phyloP scores from a whole-genome alignment of 2,888 invertebrate species.

The Aporophyla lueneburgensis region DNA sequence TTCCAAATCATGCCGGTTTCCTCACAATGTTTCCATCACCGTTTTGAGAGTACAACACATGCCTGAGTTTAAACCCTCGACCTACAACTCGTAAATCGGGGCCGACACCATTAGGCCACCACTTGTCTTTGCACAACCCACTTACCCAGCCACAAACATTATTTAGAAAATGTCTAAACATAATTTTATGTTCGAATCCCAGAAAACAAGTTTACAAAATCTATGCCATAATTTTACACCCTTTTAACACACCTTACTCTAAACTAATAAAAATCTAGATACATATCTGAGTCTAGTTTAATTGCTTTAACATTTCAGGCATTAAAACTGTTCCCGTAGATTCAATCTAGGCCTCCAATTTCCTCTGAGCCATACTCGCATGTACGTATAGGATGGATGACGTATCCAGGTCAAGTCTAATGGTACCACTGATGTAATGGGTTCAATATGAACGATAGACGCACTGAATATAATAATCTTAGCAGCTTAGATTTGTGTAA shows the following conservation, averaged over 20 bases:
- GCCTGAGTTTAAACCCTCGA: too few species aligned
- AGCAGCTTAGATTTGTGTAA: background rate
- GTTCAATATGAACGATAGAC: background rate
- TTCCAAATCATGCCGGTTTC: too few species aligned
- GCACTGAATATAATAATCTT: background rate
- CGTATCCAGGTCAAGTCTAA: constrained; percentile 57
- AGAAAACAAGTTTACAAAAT: background rate
- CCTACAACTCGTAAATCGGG: too few species aligned
- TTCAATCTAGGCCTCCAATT: constrained; percentile 59
- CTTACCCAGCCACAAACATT: background rate
- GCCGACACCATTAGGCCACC: too few species aligned
- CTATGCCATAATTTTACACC: too few species aligned
- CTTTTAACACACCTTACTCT: background rate
- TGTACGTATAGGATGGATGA: constrained; percentile 45
- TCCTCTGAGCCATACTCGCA: constrained; percentile 45
- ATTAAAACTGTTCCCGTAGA: constrained; percentile 41
- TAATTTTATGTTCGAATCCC: too few species aligned
- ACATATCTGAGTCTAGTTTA: background rate
- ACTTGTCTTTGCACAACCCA: too few species aligned
- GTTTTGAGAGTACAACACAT: too few species aligned
- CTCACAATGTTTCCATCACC: too few species aligned
- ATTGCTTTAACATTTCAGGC: constrained; percentile 30
- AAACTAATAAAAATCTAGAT: constrained; percentile 23
- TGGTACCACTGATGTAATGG: constrained; percentile 15
- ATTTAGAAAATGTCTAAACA: too few species aligned